phyloP scores from a whole-genome alignment of 2,888 invertebrate genomes.

The Asteroscopus sphinx region DNA sequence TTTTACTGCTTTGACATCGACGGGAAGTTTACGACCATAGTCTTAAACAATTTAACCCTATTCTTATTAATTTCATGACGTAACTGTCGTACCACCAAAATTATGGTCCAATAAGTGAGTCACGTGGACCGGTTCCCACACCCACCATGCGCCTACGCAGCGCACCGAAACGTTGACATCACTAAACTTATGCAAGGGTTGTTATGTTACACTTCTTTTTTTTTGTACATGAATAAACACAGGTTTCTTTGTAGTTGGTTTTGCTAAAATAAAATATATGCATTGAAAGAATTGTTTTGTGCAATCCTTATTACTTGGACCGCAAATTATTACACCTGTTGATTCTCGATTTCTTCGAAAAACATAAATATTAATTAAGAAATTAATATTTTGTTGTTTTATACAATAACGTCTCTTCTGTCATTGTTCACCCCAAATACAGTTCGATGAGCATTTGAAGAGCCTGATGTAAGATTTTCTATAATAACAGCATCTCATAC shows the following conservation, averaged over 20 bases:
- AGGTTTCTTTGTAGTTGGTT: neutral
- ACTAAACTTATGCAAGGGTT: constrained; percentile 65
- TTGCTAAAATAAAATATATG: neutral
- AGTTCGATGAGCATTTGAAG: too few species aligned
- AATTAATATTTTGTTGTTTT: too few species aligned
- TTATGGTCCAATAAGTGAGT: constrained; percentile 74
- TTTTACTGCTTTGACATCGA: constrained; percentile 20
- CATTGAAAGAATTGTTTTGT: neutral
- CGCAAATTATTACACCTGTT: neutral
- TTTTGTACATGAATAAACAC: constrained; percentile 4
- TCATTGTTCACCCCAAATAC: too few species aligned
- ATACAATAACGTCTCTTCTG: too few species aligned
- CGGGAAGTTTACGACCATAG: constrained; percentile 5
- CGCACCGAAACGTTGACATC: constrained; percentile 65
- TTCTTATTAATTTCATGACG: constrained; percentile 61
- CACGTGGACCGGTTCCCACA: constrained; percentile 82
- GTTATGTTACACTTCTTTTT: constrained; percentile 45
- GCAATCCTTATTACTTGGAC: neutral
- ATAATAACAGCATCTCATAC: too few species aligned
- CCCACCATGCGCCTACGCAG: constrained; percentile 76
- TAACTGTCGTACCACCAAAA: constrained; percentile 68
- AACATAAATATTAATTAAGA: too few species aligned
- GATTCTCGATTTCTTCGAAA: too few species aligned
- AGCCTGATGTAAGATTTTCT: too few species aligned
- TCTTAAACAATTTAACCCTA: constrained; percentile 35